Evolutionary conservation across 2,888 invertebrate genomes (phyloP).

Genomic region (Troides aeacus): DNA sequence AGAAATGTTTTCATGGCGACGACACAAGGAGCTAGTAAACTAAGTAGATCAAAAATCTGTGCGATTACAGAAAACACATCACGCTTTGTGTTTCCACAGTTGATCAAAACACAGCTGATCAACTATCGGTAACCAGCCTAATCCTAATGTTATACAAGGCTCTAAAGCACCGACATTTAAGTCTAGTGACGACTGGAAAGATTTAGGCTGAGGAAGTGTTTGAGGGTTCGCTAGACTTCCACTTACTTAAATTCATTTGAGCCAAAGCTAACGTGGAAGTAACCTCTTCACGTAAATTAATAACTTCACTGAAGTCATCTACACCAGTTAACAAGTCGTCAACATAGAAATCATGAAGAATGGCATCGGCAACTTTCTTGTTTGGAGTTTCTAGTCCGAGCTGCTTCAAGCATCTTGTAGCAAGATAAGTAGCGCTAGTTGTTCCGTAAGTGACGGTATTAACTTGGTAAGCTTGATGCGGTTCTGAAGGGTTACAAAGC

Average conservation of each 20-base stretch:
- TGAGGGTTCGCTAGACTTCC: slow-evolving; percentile 33
- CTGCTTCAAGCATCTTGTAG: no score
- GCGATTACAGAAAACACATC: slow-evolving; percentile 28
- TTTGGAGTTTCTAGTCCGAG: no score
- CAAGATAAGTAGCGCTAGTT: no score
- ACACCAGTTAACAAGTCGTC: no score
- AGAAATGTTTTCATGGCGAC: neutral
- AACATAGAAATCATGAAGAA: no score
- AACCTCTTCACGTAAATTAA: slow-evolving; percentile 23
- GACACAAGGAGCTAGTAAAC: neutral
- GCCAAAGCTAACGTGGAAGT: slow-evolving; percentile 34
- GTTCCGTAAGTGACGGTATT: no score
- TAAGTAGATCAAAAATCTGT: slow-evolving; percentile 30
- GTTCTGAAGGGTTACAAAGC: no score
- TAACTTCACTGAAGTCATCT: no score
- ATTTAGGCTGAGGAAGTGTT: slow-evolving; percentile 13
- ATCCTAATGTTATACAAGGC: slow-evolving; percentile 19
- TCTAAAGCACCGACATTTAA: slow-evolving; percentile 11
- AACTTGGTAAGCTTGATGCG: no score
- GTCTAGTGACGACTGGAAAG: slow-evolving; percentile 15
- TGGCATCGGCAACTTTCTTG: no score
- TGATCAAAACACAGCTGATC: slow-evolving; percentile 17
- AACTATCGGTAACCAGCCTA: slow-evolving; percentile 15
- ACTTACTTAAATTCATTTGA: slow-evolving; percentile 33
- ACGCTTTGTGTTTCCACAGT: slow-evolving; percentile 20